Base-by-base conservation (phyloP, 2,113 vertebrate species). In the Pteruthius melanotis region DNA sequence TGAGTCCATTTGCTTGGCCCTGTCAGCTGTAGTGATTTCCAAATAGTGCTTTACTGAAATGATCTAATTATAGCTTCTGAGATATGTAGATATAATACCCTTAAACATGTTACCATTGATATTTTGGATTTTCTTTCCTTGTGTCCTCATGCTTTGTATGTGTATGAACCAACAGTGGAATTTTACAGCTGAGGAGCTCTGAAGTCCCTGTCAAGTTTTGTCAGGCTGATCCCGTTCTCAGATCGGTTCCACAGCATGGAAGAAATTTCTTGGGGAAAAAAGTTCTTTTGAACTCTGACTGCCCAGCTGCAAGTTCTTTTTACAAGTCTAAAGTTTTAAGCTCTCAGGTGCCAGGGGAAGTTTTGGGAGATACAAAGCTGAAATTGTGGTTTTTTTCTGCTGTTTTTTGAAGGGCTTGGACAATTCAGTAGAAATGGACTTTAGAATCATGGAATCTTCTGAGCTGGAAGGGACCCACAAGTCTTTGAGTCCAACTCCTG, bases 131-230 rank as follows among this genome's bases (percentile, higher is more conserved):
- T 61, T 50, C 35, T 64, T 37, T 40, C 35, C 35, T 15, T 5
- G 4, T 70, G 37, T 28, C 31, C 52, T 66, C 0, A 2, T 79
- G 45, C 17, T 78, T n/a, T 78, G 15, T 53, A 1, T 33, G 9
- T 4, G 0, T 37, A 5, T 17, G 31, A 76, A 14, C 16, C 33
- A 23, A 16, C 6, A 15, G 0, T 0, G 0, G 54, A 9, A 10
- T 52, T 68, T 42, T 28, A n/a, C 27, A 79, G 33, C 39, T 60
- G 28, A 28, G 28, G 60, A 75, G 37, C 60, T 57, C 49, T 27
- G 12, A 9, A 64, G 31, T 11, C 31, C 5, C 20, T 11, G 35
- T 30, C 27, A 13, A 10, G 7, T 56, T 79, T 23, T 42, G 24
- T 76, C 42, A 26, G 42, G 3, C 56, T 57, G 33, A 68, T 57